A percentile compares a stretch with the other conserved stretches of the same genome.
phyloP scores from a whole-genome alignment of 2,888 invertebrate species.

The Lepidocyrtinus sp. region DNA sequence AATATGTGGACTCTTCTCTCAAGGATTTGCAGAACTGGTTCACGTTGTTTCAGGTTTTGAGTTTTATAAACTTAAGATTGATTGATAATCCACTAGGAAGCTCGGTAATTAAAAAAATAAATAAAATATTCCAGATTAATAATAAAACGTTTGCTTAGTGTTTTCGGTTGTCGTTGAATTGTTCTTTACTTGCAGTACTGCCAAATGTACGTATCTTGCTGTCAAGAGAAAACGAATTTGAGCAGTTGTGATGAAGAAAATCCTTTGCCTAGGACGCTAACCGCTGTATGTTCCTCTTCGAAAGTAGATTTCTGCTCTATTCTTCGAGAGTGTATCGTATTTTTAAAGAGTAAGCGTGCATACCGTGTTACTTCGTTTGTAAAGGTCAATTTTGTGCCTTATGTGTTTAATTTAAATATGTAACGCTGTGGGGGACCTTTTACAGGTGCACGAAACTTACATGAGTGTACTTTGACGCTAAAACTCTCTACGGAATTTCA shows the following conservation, averaged over 20 bases:
- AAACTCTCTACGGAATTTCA: no score
- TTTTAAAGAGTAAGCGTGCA: constrained; percentile 38
- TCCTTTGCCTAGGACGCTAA: no score
- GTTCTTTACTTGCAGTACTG: no score
- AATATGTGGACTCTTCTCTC: background rate
- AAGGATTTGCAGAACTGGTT: constrained; percentile 23
- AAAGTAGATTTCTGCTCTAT: no score
- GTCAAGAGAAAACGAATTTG: constrained; percentile 24
- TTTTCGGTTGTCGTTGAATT: background rate
- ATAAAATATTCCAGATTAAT: background rate
- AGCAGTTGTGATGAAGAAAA: no score
- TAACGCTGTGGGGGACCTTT: no score
- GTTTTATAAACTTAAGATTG: constrained; percentile 32
- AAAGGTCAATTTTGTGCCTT: no score
- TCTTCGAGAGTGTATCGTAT: constrained; percentile 23
- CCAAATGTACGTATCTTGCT: constrained; percentile 20
- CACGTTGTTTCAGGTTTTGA: constrained; percentile 13
- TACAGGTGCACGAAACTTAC: no score
- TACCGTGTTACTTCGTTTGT: no score
- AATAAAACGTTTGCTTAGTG: background rate
- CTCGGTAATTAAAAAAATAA: constrained; percentile 24
- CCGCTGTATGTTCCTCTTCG: background rate
- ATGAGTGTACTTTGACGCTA: no score
- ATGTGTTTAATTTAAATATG: no score
- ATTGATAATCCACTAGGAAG: constrained; percentile 31